These are phyloP conservation scores for Plectropomus leopardus DNA, from an alignment of 2,113 vertebrate species.

Conservation along the genomic window DNA sequence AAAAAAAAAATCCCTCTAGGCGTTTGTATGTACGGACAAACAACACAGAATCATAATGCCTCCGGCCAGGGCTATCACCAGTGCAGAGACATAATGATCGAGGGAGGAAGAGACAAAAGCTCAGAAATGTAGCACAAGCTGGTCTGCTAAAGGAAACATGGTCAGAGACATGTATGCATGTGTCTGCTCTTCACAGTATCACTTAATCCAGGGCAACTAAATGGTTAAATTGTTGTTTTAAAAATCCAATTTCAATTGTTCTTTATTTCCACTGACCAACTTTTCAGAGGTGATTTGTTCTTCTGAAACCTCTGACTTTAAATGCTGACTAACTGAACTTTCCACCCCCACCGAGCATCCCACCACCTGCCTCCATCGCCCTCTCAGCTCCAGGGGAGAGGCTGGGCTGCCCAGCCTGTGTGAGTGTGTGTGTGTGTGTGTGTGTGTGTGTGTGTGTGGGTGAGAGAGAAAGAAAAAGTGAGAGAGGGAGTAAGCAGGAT, in stretches of 20 bases:
- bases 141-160: not conserved
- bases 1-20: too few relatives aligned
- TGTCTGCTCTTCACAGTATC: not conserved
- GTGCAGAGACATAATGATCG: too few relatives aligned
- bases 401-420: conserved; percentile 32
- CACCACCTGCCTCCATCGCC: conserved; percentile 68
- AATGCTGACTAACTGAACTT: conserved; percentile 72
- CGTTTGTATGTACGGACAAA: too few relatives aligned
- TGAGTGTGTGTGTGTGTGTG: conserved; percentile 46
- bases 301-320: conserved; percentile 56
- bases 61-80: too few relatives aligned
- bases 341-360: conserved; percentile 44
- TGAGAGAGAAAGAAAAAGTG: conserved; percentile 52
- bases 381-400: conserved; percentile 67
- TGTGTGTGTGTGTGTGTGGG: conserved; percentile 22
- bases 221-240: not conserved
- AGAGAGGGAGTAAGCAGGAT: conserved; percentile 66
- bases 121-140: not conserved
- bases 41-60: too few relatives aligned
- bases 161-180: not conserved
- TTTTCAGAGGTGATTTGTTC: conserved; percentile 47
- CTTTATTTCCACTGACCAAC: conserved; percentile 21
- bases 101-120: not conserved
- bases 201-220: not conserved
- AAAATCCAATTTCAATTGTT: not conserved